Evolutionary conservation across 1,140 invertebrate species (phyloP), one percentile per base, ranked within the genome.

Genomic region (Cyphomyrmex costatus): DNA sequence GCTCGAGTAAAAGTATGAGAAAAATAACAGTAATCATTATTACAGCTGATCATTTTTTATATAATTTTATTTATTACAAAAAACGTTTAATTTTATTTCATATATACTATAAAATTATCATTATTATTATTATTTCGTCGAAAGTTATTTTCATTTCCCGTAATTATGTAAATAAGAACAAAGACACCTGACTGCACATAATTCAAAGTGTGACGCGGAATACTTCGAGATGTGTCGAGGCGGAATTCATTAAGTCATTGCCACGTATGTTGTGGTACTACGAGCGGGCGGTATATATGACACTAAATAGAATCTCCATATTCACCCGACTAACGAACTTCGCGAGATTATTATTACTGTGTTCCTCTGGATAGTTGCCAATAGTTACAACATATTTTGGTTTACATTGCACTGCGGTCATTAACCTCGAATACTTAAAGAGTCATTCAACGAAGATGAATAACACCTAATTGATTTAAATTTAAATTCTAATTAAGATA

Each of bases 361-460:
- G 82, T 66, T 68, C 21, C 79, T 88, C 86, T 93, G 92, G 92
- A 93, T 86, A 86, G 60, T 71, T 36, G 92, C 92, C 92, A 93
- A 89, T 92, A 65, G 92, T 92, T 93, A 93, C 92, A 91, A 89
- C 89, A 93, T 92, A 92, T 92, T 92, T 91, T 85, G 82, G 83
- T 91, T 92, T 92, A 92, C 89, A 71, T 85, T 85, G 84, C 49
- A 61, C 77, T 56, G 30, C 87, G 92, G 92, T 85, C 91, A 68
- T 91, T 92, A 91, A 92, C 92, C 92, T 88, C 92, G 85, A 73
- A 88, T 77, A n/a, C n/a, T n/a, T n/a, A 88, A 90, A 90, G 77
- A 21, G 14, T 49, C 42, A n/a, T 58, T 61, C 60, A 60, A 56
- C 46, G 30, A 68, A 19, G 61, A 80, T 82, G 76, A 80, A 88